phyloP scores from a whole-genome alignment of 2,113 vertebrate genomes.

The Climacteris rufus region DNA sequence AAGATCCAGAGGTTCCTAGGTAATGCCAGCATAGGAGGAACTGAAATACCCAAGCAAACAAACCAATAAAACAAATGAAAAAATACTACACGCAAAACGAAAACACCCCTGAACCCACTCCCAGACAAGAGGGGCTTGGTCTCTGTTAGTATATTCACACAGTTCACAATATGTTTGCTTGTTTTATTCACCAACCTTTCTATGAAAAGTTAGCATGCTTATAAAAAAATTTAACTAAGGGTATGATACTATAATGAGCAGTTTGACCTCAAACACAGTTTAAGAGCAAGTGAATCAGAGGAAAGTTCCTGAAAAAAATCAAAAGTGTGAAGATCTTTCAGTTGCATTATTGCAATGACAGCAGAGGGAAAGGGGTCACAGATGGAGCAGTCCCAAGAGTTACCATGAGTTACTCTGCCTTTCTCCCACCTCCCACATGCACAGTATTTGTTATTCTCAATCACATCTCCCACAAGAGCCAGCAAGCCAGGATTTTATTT shows the following conservation, averaged over 20 bases:
- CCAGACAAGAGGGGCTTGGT: background rate
- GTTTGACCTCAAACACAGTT: background rate
- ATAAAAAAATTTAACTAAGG: background rate
- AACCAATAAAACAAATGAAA: background rate
- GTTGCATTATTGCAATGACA: background rate
- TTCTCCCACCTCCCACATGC: conserved; percentile 16
- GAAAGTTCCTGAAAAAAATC: background rate
- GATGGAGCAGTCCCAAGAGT: background rate
- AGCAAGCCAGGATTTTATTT: background rate
- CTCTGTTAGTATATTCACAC: background rate
- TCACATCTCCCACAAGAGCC: background rate
- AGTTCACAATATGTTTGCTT: background rate
- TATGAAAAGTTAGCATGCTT: background rate
- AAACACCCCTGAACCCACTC: background rate
- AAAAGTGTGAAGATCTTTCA: background rate
- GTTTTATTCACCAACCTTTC: background rate
- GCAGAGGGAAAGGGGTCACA: conserved; percentile 3
- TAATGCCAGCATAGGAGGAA: background rate
- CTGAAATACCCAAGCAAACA: background rate
- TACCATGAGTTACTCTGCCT: background rate
- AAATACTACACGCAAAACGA: background rate
- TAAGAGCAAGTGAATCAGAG: background rate
- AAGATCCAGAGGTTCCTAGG: background rate
- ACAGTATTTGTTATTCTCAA: conserved; percentile 14
- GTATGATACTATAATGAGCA: background rate